Percentiles rank a stretch among this genome's conserved stretches.
These are phyloP conservation scores for Eleutherodactylus coqui DNA, from an alignment of 2,797 vertebrate genomes.

Conservation along the genomic window DNA sequence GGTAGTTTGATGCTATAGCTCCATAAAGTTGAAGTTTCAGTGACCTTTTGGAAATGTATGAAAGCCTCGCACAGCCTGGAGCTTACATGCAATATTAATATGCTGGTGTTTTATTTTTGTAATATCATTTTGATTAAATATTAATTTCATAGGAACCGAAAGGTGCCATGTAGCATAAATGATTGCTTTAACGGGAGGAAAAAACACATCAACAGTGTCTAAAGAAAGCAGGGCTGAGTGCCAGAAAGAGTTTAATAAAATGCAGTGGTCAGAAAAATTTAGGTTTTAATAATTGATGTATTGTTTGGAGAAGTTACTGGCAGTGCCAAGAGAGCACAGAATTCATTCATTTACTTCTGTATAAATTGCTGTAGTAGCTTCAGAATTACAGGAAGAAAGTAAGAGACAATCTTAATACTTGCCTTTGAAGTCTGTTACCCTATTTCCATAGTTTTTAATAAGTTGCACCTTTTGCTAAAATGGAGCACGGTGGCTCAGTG, in stretches of 20 bases:
- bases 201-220: conserved; percentile 57
- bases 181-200: conserved; percentile 54
- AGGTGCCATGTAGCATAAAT: conserved; percentile 64
- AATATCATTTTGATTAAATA: conserved; percentile 65
- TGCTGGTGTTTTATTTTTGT: conserved; percentile 64
- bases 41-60: conserved; percentile 63
- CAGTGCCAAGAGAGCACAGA: conserved; percentile 23
- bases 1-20: conserved; percentile 53
- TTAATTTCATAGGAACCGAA: conserved; percentile 63
- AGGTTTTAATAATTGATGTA: conserved; percentile 56
- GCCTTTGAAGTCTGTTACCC: neutral
- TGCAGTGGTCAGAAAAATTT: conserved; percentile 61
- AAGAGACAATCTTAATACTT: neutral
- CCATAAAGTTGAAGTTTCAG: conserved; percentile 59
- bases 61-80: conserved; percentile 59
- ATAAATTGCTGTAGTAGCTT: neutral
- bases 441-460: neutral
- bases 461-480: too few species aligned
- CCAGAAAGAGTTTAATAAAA: conserved; percentile 60
- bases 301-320: conserved; percentile 56
- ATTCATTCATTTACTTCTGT: conserved; percentile 30
- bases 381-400: neutral
- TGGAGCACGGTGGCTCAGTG: too few species aligned
- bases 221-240: conserved; percentile 46
- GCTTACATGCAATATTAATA: conserved; percentile 63